Conservation (phyloP, 2,797 vertebrate genomes). For the Epinephelus coioides region DNA sequence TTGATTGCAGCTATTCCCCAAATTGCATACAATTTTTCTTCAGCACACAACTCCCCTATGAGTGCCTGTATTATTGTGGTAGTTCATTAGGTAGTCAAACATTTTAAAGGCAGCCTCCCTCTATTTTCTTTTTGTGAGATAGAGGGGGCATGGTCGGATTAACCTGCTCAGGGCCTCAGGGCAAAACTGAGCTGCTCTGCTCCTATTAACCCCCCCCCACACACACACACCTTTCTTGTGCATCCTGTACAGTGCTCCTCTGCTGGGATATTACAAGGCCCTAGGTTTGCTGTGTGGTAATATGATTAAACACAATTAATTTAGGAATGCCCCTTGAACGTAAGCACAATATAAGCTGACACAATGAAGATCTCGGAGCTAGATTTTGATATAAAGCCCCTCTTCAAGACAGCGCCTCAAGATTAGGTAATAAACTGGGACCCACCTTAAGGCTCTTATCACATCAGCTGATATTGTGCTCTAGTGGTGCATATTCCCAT, state of each 20-base stretch:
- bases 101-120: not conserved
- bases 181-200: not conserved
- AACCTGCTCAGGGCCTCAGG: slow-evolving; percentile 2
- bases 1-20: not conserved
- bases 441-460: slow-evolving; percentile 4
- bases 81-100: slow-evolving; percentile 17
- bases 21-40: not conserved
- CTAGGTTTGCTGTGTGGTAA: slow-evolving; percentile 27
- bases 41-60: not conserved
- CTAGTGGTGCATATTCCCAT: not conserved
- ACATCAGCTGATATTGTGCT: slow-evolving; percentile 4
- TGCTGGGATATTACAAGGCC: slow-evolving; percentile 26
- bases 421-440: slow-evolving; percentile 9
- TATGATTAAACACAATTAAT: slow-evolving; percentile 55
- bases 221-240: not conserved
- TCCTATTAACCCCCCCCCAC: not conserved
- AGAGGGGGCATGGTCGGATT: not conserved
- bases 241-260: not conserved
- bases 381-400: slow-evolving; percentile 9
- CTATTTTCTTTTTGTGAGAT: not conserved
- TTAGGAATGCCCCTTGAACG: slow-evolving; percentile 22
- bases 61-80: not conserved
- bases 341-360: slow-evolving; percentile 30
- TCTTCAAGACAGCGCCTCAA: not conserved
- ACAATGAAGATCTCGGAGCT: slow-evolving; percentile 15